Evolutionary conservation across 2,113 vertebrate species (phyloP).

Genomic region (Gobio gobio): DNA sequence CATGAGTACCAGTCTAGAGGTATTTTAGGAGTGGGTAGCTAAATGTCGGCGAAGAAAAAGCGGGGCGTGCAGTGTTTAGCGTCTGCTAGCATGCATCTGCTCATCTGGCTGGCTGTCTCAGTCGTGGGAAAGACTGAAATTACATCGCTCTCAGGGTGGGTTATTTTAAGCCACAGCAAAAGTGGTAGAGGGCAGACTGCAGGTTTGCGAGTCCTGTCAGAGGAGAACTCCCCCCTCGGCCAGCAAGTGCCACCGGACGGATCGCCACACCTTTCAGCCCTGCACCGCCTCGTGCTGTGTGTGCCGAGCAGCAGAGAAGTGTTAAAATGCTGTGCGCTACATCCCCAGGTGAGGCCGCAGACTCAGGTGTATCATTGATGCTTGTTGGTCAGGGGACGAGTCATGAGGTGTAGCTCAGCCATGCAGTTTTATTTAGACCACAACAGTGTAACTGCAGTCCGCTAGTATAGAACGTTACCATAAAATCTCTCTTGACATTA

Average conservation of each 20-base stretch:
- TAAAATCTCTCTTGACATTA: neutral
- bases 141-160: constrained; percentile 78
- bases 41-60: constrained; percentile 38
- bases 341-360: constrained; percentile 73
- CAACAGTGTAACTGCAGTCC: constrained; percentile 5
- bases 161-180: constrained; percentile 80
- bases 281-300: constrained; percentile 52
- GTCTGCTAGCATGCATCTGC: constrained; percentile 62
- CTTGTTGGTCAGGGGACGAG: constrained; percentile 56
- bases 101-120: constrained; percentile 68
- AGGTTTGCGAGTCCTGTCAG: constrained; percentile 69
- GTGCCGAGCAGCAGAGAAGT: constrained; percentile 66
- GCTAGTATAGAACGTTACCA: neutral
- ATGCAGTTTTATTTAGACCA: constrained; percentile 57
- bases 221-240: constrained; percentile 68
- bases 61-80: constrained; percentile 60
- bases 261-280: constrained; percentile 1
- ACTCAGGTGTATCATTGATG: constrained; percentile 28
- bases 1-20: constrained; percentile 16
- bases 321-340: constrained; percentile 77
- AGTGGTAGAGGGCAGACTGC: constrained; percentile 74
- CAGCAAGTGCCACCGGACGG: constrained; percentile 61
- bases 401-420: constrained; percentile 40
- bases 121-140: constrained; percentile 86
- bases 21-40: constrained; percentile 43